A percentile compares a stretch with the other conserved stretches of the same genome.
These are phyloP conservation scores for Myrmophylax atrothorax DNA, from an alignment of 2,113 vertebrate genomes.

Conservation along the genomic window DNA sequence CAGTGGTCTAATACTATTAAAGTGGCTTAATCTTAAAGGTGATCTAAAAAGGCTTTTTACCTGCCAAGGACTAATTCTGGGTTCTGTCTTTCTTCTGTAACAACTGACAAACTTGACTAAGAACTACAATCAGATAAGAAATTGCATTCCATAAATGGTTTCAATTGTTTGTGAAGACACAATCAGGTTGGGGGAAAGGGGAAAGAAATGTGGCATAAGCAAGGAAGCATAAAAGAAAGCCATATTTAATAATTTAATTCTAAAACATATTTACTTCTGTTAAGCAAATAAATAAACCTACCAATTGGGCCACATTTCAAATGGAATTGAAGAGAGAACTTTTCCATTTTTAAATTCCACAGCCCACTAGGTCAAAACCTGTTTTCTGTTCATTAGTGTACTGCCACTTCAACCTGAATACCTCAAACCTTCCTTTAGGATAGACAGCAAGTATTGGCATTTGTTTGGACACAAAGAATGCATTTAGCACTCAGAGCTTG, in stretches of 20 bases:
- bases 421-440: background rate
- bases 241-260: background rate
- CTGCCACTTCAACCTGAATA: background rate
- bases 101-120: slow-evolving; percentile 39
- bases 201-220: background rate
- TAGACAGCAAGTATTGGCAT: background rate
- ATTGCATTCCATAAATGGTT: slow-evolving; percentile 59
- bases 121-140: slow-evolving; percentile 56
- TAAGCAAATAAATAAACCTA: background rate
- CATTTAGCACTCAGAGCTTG: background rate
- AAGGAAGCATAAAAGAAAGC: background rate
- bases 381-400: background rate
- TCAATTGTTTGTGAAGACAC: slow-evolving; percentile 11
- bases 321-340: background rate
- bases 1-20: slow-evolving; percentile 2
- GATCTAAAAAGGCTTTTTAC: slow-evolving; percentile 64
- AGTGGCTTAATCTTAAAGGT: slow-evolving; percentile 56
- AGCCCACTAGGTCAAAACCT: background rate
- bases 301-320: background rate
- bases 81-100: slow-evolving; percentile 56
- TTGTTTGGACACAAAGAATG: background rate
- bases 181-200: background rate
- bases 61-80: slow-evolving; percentile 45
- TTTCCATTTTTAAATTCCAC: background rate
- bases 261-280: background rate